Conservation (phyloP, 2,797 vertebrate species). For the Enteromius viviparus region DNA sequence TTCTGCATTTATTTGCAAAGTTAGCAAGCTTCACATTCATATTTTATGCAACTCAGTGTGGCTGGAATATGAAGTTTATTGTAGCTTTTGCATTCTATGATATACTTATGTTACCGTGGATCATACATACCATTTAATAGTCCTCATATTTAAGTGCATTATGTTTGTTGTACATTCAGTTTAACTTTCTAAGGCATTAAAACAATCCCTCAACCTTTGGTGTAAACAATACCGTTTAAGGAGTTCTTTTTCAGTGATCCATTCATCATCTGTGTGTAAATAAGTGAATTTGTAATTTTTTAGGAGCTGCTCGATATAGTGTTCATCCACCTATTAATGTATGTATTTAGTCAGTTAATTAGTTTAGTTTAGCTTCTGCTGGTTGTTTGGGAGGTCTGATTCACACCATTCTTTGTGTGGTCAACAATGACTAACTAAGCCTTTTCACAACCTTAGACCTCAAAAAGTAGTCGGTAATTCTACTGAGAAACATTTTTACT, state of each 20-base stretch:
- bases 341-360: constrained; percentile 8
- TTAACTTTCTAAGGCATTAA: constrained; percentile 83
- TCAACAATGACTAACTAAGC: not conserved
- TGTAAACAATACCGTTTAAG: constrained; percentile 77
- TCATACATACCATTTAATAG: constrained; percentile 23
- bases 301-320: not conserved
- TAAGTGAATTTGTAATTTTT: constrained; percentile 20
- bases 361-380: constrained; percentile 10
- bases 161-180: constrained; percentile 92
- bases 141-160: constrained; percentile 82
- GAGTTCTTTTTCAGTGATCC: constrained; percentile 17
- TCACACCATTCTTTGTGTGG: not conserved
- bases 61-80: constrained; percentile 28
- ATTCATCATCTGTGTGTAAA: constrained; percentile 19
- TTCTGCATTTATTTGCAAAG: constrained; percentile 17
- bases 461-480: not conserved
- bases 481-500: constrained; percentile 14
- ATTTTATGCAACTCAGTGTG: constrained; percentile 25
- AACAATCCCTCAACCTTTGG: constrained; percentile 79
- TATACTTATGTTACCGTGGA: constrained; percentile 10
- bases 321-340: not conserved
- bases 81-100: constrained; percentile 11
- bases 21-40: constrained; percentile 44
- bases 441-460: constrained; percentile 14
- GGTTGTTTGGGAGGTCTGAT: constrained; percentile 7